Percentiles rank a stretch among this genome's conserved stretches.
Evolutionary conservation across 1,140 invertebrate genomes (phyloP).

Genomic region (Eumeta japonica): DNA sequence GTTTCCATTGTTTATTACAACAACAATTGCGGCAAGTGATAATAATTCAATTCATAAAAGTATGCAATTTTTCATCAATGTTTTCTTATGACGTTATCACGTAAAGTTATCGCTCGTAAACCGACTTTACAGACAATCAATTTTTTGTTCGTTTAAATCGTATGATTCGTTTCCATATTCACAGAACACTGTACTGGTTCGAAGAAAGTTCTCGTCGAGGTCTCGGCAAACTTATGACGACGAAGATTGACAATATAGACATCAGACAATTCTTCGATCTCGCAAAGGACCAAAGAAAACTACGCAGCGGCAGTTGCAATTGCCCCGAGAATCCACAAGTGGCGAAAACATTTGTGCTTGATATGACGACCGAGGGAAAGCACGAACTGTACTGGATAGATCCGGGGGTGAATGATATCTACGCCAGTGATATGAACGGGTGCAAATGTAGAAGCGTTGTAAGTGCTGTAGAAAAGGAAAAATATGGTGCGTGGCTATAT

Average conservation of each 20-base stretch:
- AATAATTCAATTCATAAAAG: background rate
- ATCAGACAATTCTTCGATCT: constrained; percentile 63
- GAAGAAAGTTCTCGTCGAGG: constrained; percentile 62
- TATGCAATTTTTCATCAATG: too few relatives aligned
- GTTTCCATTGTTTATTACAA: too few relatives aligned
- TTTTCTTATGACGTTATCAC: too few relatives aligned
- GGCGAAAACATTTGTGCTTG: constrained; percentile 63
- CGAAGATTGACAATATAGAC: constrained; percentile 58
- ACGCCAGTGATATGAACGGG: constrained; percentile 66
- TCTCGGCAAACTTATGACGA: constrained; percentile 63
- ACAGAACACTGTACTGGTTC: constrained; percentile 71
- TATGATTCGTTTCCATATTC: background rate
- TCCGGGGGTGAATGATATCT: constrained; percentile 59
- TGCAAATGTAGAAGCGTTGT: constrained; percentile 66
- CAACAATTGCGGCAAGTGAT: too few relatives aligned
- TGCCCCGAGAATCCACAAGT: constrained; percentile 62
- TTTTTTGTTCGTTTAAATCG: background rate
- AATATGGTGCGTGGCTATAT: too few relatives aligned
- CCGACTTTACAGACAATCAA: too few relatives aligned
- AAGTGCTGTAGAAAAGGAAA: constrained; percentile 49
- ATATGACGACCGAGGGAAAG: constrained; percentile 61
- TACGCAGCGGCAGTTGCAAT: constrained; percentile 44
- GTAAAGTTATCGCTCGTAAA: too few relatives aligned
- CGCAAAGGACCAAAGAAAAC: constrained; percentile 22
- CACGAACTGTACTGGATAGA: constrained; percentile 69